A percentile compares a stretch with the other conserved stretches of the same genome.
phyloP scores from a whole-genome alignment of 1,140 invertebrate genomes.

The Carcinoscorpius rotundicauda region DNA sequence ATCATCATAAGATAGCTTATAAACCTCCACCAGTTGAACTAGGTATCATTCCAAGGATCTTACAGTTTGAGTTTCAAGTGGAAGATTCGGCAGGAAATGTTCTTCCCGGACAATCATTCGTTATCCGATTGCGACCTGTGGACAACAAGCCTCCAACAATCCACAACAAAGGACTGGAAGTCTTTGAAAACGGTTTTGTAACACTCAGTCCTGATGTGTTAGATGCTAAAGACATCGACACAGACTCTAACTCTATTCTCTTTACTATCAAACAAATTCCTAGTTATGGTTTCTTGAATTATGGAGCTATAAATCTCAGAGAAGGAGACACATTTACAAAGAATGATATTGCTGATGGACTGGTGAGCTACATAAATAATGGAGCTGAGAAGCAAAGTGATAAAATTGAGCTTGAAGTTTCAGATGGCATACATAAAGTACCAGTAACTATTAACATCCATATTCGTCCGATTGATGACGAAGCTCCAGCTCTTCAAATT shows the following conservation, averaged over 20 bases:
- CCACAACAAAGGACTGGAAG: slow-evolving; percentile 27
- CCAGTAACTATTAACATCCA: slow-evolving; percentile 29
- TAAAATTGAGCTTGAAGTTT: slow-evolving; percentile 30
- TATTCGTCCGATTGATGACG: slow-evolving; percentile 32
- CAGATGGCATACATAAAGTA: slow-evolving; percentile 35
- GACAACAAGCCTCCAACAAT: slow-evolving; percentile 34
- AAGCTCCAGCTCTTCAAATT: slow-evolving; percentile 27
- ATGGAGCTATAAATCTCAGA: slow-evolving; percentile 24
- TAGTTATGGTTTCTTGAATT: slow-evolving; percentile 30
- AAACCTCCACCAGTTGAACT: slow-evolving; percentile 31
- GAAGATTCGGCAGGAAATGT: slow-evolving; percentile 32
- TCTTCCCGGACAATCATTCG: slow-evolving; percentile 30
- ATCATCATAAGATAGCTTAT: slow-evolving; percentile 35
- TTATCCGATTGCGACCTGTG: slow-evolving; percentile 31
- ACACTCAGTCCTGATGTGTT: slow-evolving; percentile 28
- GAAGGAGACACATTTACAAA: slow-evolving; percentile 29
- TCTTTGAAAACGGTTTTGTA: slow-evolving; percentile 30
- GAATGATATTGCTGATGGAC: slow-evolving; percentile 27
- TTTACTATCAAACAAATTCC: slow-evolving; percentile 32
- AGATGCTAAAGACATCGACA: slow-evolving; percentile 33
- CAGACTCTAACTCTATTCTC: slow-evolving; percentile 25
- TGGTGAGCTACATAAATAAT: slow-evolving; percentile 30
- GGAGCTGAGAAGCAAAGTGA: slow-evolving; percentile 30
- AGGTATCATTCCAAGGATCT: slow-evolving; percentile 30
- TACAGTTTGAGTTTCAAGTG: slow-evolving; percentile 33